Percentiles rank a stretch among this genome's conserved stretches.
These are phyloP conservation scores for Podilymbus podiceps DNA, from an alignment of 2,113 vertebrate species.

Conservation along the genomic window DNA sequence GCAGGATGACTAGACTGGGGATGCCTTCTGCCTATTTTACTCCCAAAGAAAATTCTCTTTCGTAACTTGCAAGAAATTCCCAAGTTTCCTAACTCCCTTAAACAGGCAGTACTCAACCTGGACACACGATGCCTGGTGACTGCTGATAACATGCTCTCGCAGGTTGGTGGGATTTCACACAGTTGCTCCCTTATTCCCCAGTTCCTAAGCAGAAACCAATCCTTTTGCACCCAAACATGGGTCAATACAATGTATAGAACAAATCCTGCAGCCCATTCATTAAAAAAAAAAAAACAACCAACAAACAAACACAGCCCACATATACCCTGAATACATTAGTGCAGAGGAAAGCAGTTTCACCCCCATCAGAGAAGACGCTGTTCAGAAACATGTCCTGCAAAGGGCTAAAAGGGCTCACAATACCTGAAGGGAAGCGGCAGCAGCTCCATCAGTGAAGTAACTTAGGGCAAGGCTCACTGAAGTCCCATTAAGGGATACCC, in stretches of 20 bases:
- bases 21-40: background rate
- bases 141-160: rapidly evolving
- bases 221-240: background rate
- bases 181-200: background rate
- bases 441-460: background rate
- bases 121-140: rapidly evolving
- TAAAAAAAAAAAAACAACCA: too few relatives aligned
- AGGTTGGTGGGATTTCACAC: background rate
- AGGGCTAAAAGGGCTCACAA: background rate
- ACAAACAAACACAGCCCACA: background rate
- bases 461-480: background rate
- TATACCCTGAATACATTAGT: background rate
- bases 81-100: background rate
- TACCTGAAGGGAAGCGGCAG: background rate
- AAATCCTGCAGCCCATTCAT: background rate
- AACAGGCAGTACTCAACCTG: background rate
- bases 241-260: background rate
- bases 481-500: background rate
- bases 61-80: background rate
- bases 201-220: background rate
- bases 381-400: background rate
- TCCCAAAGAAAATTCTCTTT: background rate
- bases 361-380: background rate
- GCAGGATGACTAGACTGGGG: background rate
- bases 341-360: background rate